These are phyloP conservation scores for Bicyclus anynana DNA, from an alignment of 1,140 invertebrate genomes.

Conservation along the genomic window DNA sequence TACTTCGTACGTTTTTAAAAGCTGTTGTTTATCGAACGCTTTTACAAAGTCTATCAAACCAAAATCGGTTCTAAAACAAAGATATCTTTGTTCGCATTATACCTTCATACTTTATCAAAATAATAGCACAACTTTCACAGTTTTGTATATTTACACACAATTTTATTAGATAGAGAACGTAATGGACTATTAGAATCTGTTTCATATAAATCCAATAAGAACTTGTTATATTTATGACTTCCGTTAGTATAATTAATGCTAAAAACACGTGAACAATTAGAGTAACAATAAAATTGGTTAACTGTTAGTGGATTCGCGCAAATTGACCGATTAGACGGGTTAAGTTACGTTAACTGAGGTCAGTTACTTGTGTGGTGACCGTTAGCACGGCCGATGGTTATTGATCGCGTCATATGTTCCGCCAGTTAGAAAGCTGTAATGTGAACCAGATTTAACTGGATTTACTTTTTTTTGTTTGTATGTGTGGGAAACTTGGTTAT, in stretches of 20 bases:
- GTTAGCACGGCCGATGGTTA: slow-evolving; percentile 20
- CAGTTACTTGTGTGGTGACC: slow-evolving; percentile 28
- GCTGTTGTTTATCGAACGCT: not conserved
- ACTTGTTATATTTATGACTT: not conserved
- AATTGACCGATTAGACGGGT: slow-evolving; percentile 26
- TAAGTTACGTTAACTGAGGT: slow-evolving; percentile 30
- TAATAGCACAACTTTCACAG: too few species aligned
- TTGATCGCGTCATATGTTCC: slow-evolving; percentile 28
- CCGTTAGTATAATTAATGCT: not conserved
- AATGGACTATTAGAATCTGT: not conserved
- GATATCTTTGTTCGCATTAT: too few species aligned
- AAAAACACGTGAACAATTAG: not conserved
- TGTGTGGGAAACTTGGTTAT: not conserved
- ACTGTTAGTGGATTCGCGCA: slow-evolving; percentile 21
- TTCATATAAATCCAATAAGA: not conserved
- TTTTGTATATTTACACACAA: too few species aligned
- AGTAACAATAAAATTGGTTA: not conserved
- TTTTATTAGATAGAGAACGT: too few species aligned
- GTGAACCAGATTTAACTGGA: slow-evolving; percentile 20
- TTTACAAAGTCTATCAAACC: too few species aligned
- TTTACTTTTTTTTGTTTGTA: not conserved
- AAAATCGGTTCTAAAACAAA: too few species aligned
- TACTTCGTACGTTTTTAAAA: not conserved
- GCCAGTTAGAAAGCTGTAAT: slow-evolving; percentile 26
- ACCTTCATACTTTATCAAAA: too few species aligned